A percentile compares a stretch with the other conserved stretches of the same genome.
Conservation (phyloP, 1,140 invertebrate species). For the Bursaphelenchus mucronatus region DNA sequence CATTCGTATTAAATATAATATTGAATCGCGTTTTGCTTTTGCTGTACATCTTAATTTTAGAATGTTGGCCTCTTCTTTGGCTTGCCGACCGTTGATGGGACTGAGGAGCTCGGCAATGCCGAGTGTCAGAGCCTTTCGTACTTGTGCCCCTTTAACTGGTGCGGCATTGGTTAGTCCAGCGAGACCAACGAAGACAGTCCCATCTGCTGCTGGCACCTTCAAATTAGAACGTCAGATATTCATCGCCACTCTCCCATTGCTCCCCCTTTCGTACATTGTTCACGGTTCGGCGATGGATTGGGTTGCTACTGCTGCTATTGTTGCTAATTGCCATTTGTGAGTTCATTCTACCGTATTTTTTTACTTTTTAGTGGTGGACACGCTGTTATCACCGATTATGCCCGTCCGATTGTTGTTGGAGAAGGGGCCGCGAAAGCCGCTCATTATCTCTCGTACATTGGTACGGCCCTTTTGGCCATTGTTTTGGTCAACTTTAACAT, state of each 20-base stretch:
- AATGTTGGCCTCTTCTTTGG: too few relatives aligned
- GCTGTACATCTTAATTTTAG: too few relatives aligned
- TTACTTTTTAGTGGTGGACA: slow-evolving; percentile 16
- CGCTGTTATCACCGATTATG: slow-evolving; percentile 44
- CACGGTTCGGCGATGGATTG: slow-evolving; percentile 56
- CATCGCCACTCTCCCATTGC: slow-evolving; percentile 48
- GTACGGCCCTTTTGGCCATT: slow-evolving; percentile 47
- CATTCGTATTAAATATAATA: too few relatives aligned
- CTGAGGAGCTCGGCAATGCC: too few relatives aligned
- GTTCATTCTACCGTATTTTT: slow-evolving; percentile 24
- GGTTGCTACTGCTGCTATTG: slow-evolving; percentile 52
- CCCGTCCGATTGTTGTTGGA: slow-evolving; percentile 58
- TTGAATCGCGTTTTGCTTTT: too few relatives aligned
- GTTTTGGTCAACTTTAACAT: slow-evolving; percentile 57
- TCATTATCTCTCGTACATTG: slow-evolving; percentile 34
- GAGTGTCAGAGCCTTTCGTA: too few relatives aligned
- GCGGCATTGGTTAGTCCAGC: too few relatives aligned
- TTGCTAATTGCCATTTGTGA: slow-evolving; percentile 56
- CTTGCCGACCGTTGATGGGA: too few relatives aligned
- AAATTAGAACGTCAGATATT: slow-evolving; percentile 53
- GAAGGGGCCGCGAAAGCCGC: slow-evolving; percentile 47
- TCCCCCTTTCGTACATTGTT: slow-evolving; percentile 58
- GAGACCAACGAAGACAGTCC: too few relatives aligned
- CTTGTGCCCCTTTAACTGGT: too few relatives aligned
- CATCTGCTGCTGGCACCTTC: slow-evolving; percentile 17